phyloP scores from a whole-genome alignment of 2,888 invertebrate species.

The Sthenelais limicola region DNA sequence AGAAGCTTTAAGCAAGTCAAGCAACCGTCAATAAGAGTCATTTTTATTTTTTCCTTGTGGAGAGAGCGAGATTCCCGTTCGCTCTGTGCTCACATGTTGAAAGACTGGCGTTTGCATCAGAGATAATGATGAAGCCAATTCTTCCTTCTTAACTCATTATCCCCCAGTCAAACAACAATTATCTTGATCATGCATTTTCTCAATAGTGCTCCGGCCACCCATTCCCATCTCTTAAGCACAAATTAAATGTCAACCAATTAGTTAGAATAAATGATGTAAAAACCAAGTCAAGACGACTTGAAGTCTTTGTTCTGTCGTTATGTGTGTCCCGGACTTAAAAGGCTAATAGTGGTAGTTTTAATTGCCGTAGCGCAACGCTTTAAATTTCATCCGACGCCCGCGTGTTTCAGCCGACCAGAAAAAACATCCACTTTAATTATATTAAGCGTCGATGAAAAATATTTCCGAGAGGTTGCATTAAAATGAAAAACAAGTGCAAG shows the following conservation, averaged over 20 bases:
- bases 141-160: too few relatives aligned
- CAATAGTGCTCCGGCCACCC: slow-evolving; percentile 23
- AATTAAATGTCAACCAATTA: slow-evolving; percentile 34
- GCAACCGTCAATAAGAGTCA: too few relatives aligned
- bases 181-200: slow-evolving; percentile 31
- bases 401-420: too few relatives aligned
- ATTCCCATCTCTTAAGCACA: slow-evolving; percentile 25
- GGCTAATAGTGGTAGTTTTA: slow-evolving; percentile 31
- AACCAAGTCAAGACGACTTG: slow-evolving; percentile 13
- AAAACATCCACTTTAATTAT: slow-evolving; percentile 25
- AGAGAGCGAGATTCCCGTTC: too few relatives aligned
- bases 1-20: too few relatives aligned
- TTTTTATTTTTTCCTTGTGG: too few relatives aligned
- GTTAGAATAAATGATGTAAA: slow-evolving; percentile 12
- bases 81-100: too few relatives aligned
- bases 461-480: neutral
- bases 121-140: too few relatives aligned
- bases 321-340: slow-evolving; percentile 13
- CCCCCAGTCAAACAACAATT: slow-evolving; percentile 19
- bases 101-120: too few relatives aligned
- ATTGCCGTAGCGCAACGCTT: neutral
- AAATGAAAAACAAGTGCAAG: slow-evolving; percentile 22
- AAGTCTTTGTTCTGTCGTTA: slow-evolving; percentile 31
- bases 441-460: slow-evolving; percentile 17
- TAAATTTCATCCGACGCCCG: too few relatives aligned